Evolutionary conservation across 2,797 vertebrate species (phyloP).

Genomic region (Arrhamphus sclerolepis): DNA sequence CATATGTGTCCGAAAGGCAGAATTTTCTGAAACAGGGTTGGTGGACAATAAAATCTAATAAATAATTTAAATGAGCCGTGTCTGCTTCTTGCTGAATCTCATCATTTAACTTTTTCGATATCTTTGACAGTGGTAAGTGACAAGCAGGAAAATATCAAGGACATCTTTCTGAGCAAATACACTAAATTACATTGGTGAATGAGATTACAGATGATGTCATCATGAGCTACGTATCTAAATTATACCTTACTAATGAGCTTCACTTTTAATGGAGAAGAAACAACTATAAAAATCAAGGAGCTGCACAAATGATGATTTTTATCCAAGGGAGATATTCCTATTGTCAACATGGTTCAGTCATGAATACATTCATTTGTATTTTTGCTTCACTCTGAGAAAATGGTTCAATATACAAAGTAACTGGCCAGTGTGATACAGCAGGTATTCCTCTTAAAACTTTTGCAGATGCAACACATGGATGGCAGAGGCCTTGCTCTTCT

Average conservation of each 20-base stretch:
- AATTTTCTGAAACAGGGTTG: neutral
- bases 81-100: constrained; percentile 26
- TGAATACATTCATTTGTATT: neutral
- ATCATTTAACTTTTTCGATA: constrained; percentile 35
- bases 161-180: constrained; percentile 36
- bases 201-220: constrained; percentile 49
- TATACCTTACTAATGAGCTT: constrained; percentile 30
- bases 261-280: constrained; percentile 23
- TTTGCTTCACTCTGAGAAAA: neutral
- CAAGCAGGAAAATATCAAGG: constrained; percentile 48
- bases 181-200: constrained; percentile 23
- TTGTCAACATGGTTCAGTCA: constrained; percentile 2
- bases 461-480: too few relatives aligned
- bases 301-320: constrained; percentile 1
- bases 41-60: constrained; percentile 29
- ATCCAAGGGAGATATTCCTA: neutral
- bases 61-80: constrained; percentile 38
- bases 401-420: neutral
- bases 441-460: too few relatives aligned
- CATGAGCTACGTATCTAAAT: constrained; percentile 24
- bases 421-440: too few relatives aligned
- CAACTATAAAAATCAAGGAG: constrained; percentile 6
- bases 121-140: constrained; percentile 33
- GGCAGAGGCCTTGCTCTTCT: neutral
- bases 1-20: constrained; percentile 2